Percentiles rank a stretch among this genome's conserved stretches.
These are phyloP conservation scores for Drosophila vallismaia DNA, from an alignment of 2,888 invertebrate species.

Conservation along the genomic window DNA sequence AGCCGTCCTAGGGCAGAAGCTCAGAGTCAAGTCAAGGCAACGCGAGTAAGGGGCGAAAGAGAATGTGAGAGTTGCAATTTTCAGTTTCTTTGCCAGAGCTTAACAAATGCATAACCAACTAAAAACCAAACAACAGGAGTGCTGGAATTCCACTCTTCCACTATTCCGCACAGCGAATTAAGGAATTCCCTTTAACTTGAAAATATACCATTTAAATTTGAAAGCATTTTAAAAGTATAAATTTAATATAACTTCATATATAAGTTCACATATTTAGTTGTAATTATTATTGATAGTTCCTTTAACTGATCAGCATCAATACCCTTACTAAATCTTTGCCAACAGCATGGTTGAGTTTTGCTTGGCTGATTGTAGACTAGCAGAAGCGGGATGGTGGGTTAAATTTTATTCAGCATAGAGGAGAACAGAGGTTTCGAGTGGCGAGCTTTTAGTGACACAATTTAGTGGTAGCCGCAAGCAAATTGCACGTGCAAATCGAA, in stretches of 20 bases:
- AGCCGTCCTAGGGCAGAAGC: conserved; percentile 32
- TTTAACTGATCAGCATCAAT: not conserved
- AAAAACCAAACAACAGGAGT: conserved; percentile 18
- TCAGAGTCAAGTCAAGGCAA: conserved; percentile 7
- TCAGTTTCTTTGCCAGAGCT: conserved; percentile 56
- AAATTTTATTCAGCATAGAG: conserved; percentile 6
- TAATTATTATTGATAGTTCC: not conserved
- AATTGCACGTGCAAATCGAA: conserved; percentile 71
- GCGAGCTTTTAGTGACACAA: conserved; percentile 64
- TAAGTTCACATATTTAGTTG: not conserved
- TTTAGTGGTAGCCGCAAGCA: conserved; percentile 48
- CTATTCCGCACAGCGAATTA: not conserved
- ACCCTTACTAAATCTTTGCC: conserved; percentile 27
- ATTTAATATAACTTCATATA: not conserved
- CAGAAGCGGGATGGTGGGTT: conserved; percentile 10
- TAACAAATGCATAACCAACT: conserved; percentile 61
- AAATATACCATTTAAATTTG: not conserved
- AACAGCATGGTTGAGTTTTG: conserved; percentile 37
- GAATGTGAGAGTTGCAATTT: conserved; percentile 45
- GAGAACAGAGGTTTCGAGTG: conserved; percentile 30
- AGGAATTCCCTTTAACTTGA: not conserved
- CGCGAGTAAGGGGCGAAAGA: conserved; percentile 12
- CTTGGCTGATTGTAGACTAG: conserved; percentile 36
- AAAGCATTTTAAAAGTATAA: not conserved
- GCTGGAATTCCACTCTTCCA: not conserved